phyloP scores from a whole-genome alignment of 1,140 invertebrate genomes.

The Danaus melanippus region DNA sequence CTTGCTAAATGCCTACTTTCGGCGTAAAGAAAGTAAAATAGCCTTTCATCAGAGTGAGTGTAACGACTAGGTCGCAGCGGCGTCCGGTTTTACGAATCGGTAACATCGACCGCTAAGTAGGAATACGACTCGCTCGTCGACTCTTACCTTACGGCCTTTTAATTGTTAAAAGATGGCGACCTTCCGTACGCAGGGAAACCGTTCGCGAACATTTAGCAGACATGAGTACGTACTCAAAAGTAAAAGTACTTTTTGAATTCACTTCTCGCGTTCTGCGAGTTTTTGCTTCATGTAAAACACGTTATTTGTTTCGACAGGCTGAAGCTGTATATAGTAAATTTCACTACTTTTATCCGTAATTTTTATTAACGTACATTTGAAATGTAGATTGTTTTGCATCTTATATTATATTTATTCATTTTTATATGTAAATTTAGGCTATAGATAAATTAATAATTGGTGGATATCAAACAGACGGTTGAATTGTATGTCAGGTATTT shows the following conservation, averaged over 20 bases:
- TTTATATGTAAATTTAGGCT: too few species aligned
- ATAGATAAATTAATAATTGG: too few species aligned
- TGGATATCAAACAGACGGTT: too few species aligned
- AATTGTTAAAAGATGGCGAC: conserved; percentile 9
- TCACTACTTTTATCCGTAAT: too few species aligned
- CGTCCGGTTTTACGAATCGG: conserved; percentile 65
- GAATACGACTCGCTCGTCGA: conserved; percentile 33
- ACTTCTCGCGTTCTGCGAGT: conserved; percentile 3
- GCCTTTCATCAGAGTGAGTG: conserved; percentile 40
- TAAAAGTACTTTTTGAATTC: conserved; percentile 11
- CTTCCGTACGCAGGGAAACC: conserved; percentile 7
- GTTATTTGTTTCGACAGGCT: too few species aligned
- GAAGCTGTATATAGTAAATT: too few species aligned
- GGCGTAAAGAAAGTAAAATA: conserved; percentile 64
- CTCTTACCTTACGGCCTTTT: conserved; percentile 17
- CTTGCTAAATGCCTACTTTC: conserved; percentile 19
- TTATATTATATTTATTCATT: too few species aligned
- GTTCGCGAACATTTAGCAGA: conserved; percentile 1
- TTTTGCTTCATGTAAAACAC: neutral
- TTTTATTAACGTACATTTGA: too few species aligned
- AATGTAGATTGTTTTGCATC: too few species aligned
- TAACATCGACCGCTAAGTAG: conserved; percentile 63
- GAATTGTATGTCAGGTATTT: too few species aligned
- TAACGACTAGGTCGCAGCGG: conserved; percentile 53
- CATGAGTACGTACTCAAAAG: conserved; percentile 1